Evolutionary conservation across 1,140 invertebrate species (phyloP), one percentile per base, ranked within the genome.

Genomic region (Bemisia tabaci): DNA sequence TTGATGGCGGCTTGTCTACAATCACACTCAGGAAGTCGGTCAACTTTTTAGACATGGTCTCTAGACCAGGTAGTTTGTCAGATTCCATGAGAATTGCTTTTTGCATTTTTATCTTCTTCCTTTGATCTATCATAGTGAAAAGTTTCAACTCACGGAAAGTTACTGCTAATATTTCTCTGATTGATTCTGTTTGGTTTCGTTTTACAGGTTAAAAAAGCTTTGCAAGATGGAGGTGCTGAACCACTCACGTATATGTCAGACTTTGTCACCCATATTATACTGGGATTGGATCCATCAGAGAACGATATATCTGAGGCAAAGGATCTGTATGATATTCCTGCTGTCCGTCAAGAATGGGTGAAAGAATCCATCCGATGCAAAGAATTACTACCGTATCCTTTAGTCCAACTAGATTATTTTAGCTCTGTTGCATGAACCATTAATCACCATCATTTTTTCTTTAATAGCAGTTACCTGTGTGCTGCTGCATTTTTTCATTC

Each of bases 311-410:
- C 82, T 67, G 91, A 91, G 77, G 92, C 92, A 12, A 88, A 87
- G 76, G 92, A 96, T 73, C 79, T 96, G 1, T 95, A 94, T 80
- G 92, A 95, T 75, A 87, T 94, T 60, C 91, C 92, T 65, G 90
- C 91, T 68, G 88, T 94, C 59, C 87, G 85, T 59, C 85, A 89
- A 74, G 84, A 86, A 71, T 96, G 92, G 93, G 87, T 95, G 67
- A 72, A 85, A 24, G 82, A 87, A 67, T 92, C 89, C 65, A 79
- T 81, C 12, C 83, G 83, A 74, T 85, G 85, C 74, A 81, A 81
- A 63, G 84, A 82, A 72, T 76, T 85, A 67, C 74, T 90, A 65
- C 85, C 85, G 84, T 87, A 87, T 87, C 84, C 84, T 87, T 82
- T 77, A n/a, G 61, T 65, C 72, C 76, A 66, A 24, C 48, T 60